These are phyloP conservation scores for Drosophila santomea DNA, from an alignment of 1,140 invertebrate genomes.

Conservation along the genomic window DNA sequence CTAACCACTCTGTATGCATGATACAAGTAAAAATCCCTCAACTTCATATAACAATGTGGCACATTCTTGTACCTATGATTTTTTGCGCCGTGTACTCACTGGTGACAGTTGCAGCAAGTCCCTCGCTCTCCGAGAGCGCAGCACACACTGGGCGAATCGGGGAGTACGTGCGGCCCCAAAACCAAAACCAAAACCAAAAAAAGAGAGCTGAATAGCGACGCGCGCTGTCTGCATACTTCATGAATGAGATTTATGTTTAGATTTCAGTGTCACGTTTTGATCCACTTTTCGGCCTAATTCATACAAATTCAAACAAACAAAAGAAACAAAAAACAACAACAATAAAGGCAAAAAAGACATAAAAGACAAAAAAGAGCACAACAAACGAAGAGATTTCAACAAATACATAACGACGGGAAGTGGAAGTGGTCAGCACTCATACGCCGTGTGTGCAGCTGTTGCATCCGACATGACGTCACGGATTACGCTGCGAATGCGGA, in stretches of 20 bases:
- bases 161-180: conserved; percentile 3
- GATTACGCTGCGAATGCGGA: background rate
- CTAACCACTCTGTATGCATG: too few species aligned
- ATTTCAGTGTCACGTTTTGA: conserved; percentile 81
- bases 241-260: conserved; percentile 79
- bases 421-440: conserved; percentile 45
- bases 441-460: conserved; percentile 36
- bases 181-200: too few species aligned
- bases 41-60: too few species aligned
- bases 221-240: conserved; percentile 63
- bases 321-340: background rate
- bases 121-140: conserved; percentile 1
- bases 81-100: background rate
- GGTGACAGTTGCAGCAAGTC: conserved; percentile 31
- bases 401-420: conserved; percentile 27
- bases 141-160: background rate
- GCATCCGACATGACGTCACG: conserved; percentile 25
- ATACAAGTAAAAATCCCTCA: too few species aligned
- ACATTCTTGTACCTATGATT: background rate
- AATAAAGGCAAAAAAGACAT: background rate
- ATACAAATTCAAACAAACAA: background rate
- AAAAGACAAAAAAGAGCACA: conserved; percentile 7
- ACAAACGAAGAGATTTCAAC: conserved; percentile 13
- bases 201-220: conserved; percentile 9
- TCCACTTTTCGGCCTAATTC: conserved; percentile 62